Conservation (phyloP, 1,140 invertebrate genomes). For the Hydropsyche tenuis region DNA sequence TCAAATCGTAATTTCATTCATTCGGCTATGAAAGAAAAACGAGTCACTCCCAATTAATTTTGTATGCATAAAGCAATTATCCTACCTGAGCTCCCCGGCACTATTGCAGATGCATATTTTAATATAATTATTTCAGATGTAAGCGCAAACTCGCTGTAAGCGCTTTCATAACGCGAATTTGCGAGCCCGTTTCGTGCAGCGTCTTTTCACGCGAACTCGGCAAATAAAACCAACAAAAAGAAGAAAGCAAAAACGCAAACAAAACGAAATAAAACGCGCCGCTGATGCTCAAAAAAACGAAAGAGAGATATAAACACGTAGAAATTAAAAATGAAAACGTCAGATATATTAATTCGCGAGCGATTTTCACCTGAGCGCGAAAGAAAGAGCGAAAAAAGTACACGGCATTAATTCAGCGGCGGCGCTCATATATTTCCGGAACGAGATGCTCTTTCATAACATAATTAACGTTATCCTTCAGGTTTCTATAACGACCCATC, state of each 20-base stretch:
- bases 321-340: neutral
- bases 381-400: conserved; percentile 32
- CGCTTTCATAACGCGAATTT: neutral
- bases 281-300: neutral
- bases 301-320: neutral
- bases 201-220: neutral
- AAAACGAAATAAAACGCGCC: neutral
- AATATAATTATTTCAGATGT: too few species aligned
- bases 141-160: neutral
- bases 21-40: too few species aligned
- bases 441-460: conserved; percentile 30
- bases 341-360: conserved; percentile 24
- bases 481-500: conserved; percentile 35
- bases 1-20: neutral
- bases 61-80: too few species aligned
- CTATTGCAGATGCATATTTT: too few species aligned
- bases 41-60: too few species aligned
- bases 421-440: conserved; percentile 25
- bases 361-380: conserved; percentile 31
- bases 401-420: conserved; percentile 32
- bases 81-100: too few species aligned
- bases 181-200: neutral
- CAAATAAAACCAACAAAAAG: neutral
- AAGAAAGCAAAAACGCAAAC: neutral
- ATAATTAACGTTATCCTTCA: conserved; percentile 41